phyloP scores from a whole-genome alignment of 2,113 vertebrate species.

The Thinocorus orbignyianus region DNA sequence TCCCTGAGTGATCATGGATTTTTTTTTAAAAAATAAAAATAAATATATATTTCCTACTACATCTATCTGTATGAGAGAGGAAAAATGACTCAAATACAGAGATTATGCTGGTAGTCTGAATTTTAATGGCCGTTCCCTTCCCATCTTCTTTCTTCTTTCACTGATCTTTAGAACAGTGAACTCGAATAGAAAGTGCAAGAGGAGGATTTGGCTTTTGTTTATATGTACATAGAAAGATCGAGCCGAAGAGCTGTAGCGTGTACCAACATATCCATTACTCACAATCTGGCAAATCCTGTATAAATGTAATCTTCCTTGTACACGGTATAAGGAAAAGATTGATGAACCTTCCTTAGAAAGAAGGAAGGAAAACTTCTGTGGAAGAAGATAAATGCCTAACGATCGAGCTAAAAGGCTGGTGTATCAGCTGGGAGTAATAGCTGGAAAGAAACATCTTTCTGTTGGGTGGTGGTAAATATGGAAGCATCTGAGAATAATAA shows the following conservation, averaged over 20 bases:
- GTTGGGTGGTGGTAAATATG: background rate
- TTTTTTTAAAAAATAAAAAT: background rate
- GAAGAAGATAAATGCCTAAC: background rate
- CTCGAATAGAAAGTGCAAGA: background rate
- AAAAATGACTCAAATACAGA: background rate
- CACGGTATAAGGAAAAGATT: background rate
- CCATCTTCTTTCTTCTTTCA: background rate
- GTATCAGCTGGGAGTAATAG: background rate
- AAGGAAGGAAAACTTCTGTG: background rate
- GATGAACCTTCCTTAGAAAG: background rate
- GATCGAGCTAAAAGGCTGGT: background rate
- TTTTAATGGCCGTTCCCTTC: background rate
- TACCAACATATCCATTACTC: background rate
- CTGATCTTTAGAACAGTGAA: background rate
- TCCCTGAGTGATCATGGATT: background rate
- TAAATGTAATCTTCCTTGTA: background rate
- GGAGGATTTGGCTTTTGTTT: background rate
- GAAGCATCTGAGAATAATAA: background rate
- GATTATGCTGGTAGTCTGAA: background rate
- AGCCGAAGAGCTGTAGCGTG: background rate
- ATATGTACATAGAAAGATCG: background rate
- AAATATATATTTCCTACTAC: background rate
- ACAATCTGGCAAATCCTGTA: background rate
- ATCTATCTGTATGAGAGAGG: background rate
- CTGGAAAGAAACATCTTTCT: background rate